These are phyloP conservation scores for Drosophila sucinea DNA, from an alignment of 1,140 invertebrate species.

Conservation along the genomic window DNA sequence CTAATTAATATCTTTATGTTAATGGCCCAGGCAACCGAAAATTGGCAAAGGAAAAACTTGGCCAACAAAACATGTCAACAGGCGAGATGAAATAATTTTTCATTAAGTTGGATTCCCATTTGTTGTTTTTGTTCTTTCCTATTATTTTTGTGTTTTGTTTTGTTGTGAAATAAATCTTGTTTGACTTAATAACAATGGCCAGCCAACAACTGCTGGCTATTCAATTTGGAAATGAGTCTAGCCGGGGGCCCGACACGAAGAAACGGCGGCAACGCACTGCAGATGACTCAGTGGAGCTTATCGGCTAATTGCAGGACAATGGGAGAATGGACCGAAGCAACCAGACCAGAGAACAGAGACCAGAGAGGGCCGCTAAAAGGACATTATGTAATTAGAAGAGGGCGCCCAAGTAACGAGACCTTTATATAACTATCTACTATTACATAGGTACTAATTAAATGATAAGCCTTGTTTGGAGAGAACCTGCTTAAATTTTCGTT, in stretches of 20 bases:
- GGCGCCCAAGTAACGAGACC: slow-evolving; percentile 4
- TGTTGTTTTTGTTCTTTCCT: neutral
- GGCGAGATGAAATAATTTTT: slow-evolving; percentile 48
- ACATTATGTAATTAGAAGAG: slow-evolving; percentile 61
- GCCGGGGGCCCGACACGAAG: slow-evolving; percentile 29
- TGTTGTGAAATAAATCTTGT: slow-evolving; percentile 3
- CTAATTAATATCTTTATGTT: slow-evolving; percentile 58
- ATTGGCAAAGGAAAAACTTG: slow-evolving; percentile 24
- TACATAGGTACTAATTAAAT: slow-evolving; percentile 13
- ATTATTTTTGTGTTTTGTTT: neutral
- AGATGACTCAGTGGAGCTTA: slow-evolving; percentile 19
- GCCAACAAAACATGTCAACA: slow-evolving; percentile 17
- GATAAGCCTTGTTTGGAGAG: slow-evolving; percentile 12
- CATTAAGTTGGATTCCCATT: slow-evolving; percentile 40
- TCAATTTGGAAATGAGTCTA: slow-evolving; percentile 57
- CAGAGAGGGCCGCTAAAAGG: slow-evolving; percentile 28
- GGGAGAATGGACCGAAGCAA: slow-evolving; percentile 6
- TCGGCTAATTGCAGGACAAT: slow-evolving; percentile 64
- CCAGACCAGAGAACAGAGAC: too few relatives aligned
- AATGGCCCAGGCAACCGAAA: slow-evolving; percentile 27
- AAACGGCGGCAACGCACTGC: slow-evolving; percentile 15
- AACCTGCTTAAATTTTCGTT: slow-evolving; percentile 6
- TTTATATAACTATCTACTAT: slow-evolving; percentile 4
- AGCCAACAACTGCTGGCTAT: slow-evolving; percentile 12
- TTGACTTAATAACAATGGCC: neutral